phyloP scores from a whole-genome alignment of 2,888 invertebrate species.

The Nomada ferruginata region DNA sequence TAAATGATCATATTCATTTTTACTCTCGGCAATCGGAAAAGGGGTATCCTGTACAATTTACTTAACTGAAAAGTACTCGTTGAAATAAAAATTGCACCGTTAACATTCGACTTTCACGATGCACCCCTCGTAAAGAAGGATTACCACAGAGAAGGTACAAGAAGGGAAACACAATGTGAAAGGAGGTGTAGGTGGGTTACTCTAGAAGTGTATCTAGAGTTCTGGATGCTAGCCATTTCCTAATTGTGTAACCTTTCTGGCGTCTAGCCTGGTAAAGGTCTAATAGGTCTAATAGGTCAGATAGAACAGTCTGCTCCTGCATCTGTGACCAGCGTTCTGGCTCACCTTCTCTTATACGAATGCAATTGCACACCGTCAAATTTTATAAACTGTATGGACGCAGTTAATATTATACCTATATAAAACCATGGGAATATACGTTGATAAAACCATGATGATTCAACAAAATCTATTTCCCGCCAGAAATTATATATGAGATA shows the following conservation, averaged over 20 bases:
- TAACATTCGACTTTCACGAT: constrained; percentile 36
- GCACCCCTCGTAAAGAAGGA: constrained; percentile 33
- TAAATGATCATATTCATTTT: background rate
- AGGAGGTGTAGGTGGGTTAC: constrained; percentile 47
- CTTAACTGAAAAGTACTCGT: background rate
- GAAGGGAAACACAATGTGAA: constrained; percentile 48
- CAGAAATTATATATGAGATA: too few species aligned
- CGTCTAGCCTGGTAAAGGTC: constrained; percentile 76
- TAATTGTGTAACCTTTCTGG: constrained; percentile 81
- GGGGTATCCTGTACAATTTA: too few species aligned
- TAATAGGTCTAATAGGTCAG: constrained; percentile 76
- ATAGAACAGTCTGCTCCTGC: constrained; percentile 65
- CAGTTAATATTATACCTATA: background rate
- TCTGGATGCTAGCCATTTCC: constrained; percentile 80
- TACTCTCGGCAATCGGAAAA: background rate
- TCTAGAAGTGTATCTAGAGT: constrained; percentile 68
- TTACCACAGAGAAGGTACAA: constrained; percentile 17
- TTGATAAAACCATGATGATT: too few species aligned
- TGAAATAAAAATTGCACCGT: constrained; percentile 22
- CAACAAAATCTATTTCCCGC: too few species aligned
- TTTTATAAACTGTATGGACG: background rate
- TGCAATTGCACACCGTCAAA: background rate
- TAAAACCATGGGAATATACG: too few species aligned
- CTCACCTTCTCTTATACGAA: constrained; percentile 22
- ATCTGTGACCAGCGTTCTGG: constrained; percentile 65